Base-by-base conservation (phyloP, 2,888 invertebrate genomes). In the Eubasilissa splendida region DNA sequence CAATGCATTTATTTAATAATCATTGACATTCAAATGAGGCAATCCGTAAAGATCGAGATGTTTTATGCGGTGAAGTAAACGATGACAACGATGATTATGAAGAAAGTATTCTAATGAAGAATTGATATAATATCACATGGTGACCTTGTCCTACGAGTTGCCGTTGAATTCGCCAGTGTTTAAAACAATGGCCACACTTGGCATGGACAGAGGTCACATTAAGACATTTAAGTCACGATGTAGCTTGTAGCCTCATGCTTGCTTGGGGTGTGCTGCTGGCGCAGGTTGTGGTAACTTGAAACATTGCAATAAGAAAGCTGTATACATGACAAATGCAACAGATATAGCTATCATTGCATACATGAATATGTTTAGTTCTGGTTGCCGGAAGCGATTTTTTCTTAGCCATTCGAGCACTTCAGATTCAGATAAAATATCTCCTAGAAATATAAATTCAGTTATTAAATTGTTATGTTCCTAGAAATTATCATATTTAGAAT, bases 311-410 rank as follows among this genome's bases (percentile, higher is more conserved):
- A 97, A 90, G 89, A 97, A 97, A 79, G 96, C 95, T 14, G 97
- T 97, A 88, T 97, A 97, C 89, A 97, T 92, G 60, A 97, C 91
- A 87, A 97, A 97, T 71, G 96, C 95, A 86, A 96, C 91, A 77
- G 95, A 94, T 84, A 97, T 93, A 33, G 96, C 96, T 87, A 96
- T 93, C 85, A 97, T 91, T 75, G 96, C 96, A 88, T 97, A 97
- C 97, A 97, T 97, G 88, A 97, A 97, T 85, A 97, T 93, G 87
- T 97, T 97, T 65, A 97, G 89, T 88, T 97, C 97, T 0, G 97
- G 97, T 86, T 97, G 97, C 75, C 97, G 93, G 91, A 96, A 97
- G 85, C 97, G 93, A 88, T 97, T 97, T 89, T 97, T 97, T 85
- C 96, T 93, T 84, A 97, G 90, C 97, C 97, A 97, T 85, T 97